Percentiles rank a stretch among this genome's conserved stretches.
These are phyloP conservation scores for Pandion haliaetus DNA, from an alignment of 2,113 vertebrate genomes.

Conservation along the genomic window DNA sequence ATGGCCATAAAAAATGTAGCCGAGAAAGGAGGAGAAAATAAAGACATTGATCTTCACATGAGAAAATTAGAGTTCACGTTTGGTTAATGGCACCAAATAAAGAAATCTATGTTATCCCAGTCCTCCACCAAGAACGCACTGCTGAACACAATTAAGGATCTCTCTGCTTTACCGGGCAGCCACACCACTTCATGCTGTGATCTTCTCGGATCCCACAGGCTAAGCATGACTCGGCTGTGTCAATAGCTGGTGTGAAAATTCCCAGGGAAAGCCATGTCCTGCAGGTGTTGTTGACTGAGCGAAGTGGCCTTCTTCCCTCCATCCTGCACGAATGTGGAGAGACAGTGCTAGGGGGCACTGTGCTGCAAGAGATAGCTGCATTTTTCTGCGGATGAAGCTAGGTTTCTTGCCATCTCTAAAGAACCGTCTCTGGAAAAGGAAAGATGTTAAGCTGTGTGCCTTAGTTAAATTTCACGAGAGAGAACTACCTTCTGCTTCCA, in stretches of 20 bases:
- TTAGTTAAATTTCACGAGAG: not conserved
- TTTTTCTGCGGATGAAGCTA: not conserved
- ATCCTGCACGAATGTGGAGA: not conserved
- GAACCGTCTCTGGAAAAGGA: not conserved
- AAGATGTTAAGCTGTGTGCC: not conserved
- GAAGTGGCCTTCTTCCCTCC: not conserved
- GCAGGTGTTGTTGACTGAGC: not conserved
- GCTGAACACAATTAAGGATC: not conserved
- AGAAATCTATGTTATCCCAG: not conserved
- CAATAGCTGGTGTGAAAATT: not conserved
- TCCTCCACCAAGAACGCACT: not conserved
- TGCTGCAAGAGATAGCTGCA: conserved; percentile 43
- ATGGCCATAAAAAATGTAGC: not conserved
- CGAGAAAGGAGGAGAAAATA: not conserved
- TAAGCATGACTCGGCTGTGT: conserved; percentile 14
- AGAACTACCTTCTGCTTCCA: not conserved
- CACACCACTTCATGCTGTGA: not conserved
- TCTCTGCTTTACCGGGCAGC: conserved; percentile 14
- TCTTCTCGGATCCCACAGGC: conserved; percentile 20
- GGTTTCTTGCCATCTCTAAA: not conserved
- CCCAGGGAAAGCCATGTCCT: not conserved
- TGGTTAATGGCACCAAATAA: conserved; percentile 21
- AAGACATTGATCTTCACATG: not conserved
- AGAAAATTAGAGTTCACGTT: not conserved
- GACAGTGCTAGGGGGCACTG: conserved; percentile 73